Base-by-base conservation (phyloP, 2,888 invertebrate species). In the Oeneis ivallda region DNA sequence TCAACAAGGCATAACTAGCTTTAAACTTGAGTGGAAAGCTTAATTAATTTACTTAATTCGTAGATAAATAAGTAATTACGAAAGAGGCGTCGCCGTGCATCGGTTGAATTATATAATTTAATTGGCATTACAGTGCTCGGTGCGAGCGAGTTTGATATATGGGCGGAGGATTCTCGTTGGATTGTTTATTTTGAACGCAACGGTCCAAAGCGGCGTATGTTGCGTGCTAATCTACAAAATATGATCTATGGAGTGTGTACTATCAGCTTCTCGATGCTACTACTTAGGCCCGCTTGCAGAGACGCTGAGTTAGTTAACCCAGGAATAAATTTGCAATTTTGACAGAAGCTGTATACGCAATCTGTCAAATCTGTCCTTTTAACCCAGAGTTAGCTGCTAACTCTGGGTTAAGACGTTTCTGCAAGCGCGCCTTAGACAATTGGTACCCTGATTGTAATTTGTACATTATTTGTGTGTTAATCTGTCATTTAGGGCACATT, bases 81-180 rank as follows among this genome's bases (percentile, higher is more conserved):
- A 62, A 65, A 43, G 62, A 65, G 50, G 52, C 54, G 64, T 59
- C 47, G 50, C 9, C 58, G 57, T 39, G 52, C 50, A 64, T 52
- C 43, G 39, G 47, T 39, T 63, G 60, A 76, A 77, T 86, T 85
- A 80, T 82, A 80, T 83, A 82, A 84, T 78, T 76, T 86, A 85
- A 85, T 85, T 85, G 83, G 77, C 70, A 76, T 75, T 73, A 71
- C 68, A 69, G 70, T 73, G 70, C 68, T 71, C 70, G 74, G 75
- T 75, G 70, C 68, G 66, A 64, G 62, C 60, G 62, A 65, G 71
- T 65, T 67, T 71, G 69, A 73, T 67, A 64, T 70, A 70, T 72
- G 67, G 68, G 64, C 64, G 65, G 63, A 68, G 66, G 54, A 66
- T 65, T 68, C 65, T 63, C 53, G 62, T 57, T 59, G 53, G 69